Percentiles rank a stretch among this genome's conserved stretches.
Conservation (phyloP, 2,888 invertebrate species). For the Strigamia transsilvanica region DNA sequence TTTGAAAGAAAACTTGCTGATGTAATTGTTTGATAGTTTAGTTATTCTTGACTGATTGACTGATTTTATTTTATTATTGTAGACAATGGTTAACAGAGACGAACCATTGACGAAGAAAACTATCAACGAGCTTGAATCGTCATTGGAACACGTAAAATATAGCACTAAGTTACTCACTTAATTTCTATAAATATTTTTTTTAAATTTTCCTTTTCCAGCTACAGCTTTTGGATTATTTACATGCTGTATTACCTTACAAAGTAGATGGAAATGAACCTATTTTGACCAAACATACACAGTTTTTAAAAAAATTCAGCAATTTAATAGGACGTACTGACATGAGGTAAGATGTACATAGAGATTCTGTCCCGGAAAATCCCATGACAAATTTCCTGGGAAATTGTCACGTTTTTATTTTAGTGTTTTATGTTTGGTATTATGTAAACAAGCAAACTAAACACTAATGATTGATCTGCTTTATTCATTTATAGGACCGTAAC, state of each 20-base stretch:
- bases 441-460: no score
- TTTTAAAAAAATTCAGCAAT: not conserved
- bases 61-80: not conserved
- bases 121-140: not conserved
- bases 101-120: not conserved
- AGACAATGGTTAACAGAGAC: not conserved
- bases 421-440: no score
- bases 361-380: no score
- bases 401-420: no score
- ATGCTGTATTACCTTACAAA: not conserved
- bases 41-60: not conserved
- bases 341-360: not conserved
- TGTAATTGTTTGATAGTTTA: constrained; percentile 70
- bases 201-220: not conserved
- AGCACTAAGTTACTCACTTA: not conserved
- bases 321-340: not conserved
- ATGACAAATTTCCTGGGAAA: no score
- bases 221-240: not conserved
- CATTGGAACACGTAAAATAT: not conserved
- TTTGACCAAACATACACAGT: not conserved
- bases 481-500: not conserved
- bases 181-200: not conserved
- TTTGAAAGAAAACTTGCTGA: constrained; percentile 92
- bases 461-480: not conserved
- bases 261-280: not conserved